Evolutionary conservation across 2,888 invertebrate genomes (phyloP).

Genomic region (Hypena proboscidalis): DNA sequence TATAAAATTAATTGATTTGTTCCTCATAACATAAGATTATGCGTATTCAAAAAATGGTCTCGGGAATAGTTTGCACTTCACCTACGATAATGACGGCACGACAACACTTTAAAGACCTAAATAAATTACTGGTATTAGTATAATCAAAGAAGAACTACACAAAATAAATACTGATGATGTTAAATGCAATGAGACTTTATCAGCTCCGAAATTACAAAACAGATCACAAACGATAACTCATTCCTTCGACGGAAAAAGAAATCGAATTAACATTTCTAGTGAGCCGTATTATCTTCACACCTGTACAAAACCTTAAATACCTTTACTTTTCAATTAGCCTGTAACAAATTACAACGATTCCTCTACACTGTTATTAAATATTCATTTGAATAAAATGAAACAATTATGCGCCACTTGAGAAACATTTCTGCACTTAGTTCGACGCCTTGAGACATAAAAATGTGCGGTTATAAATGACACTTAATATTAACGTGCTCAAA

Average conservation of each 20-base stretch:
- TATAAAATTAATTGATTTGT: too few relatives aligned
- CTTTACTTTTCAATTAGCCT: conserved; percentile 36
- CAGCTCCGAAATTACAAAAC: not conserved
- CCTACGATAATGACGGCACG: too few relatives aligned
- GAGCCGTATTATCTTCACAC: conserved; percentile 24
- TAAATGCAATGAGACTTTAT: not conserved
- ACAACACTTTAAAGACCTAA: too few relatives aligned
- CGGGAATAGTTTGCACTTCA: too few relatives aligned
- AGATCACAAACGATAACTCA: conserved; percentile 2
- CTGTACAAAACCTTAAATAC: conserved; percentile 27
- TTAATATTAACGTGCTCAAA: conserved; percentile 11
- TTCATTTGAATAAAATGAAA: conserved; percentile 39
- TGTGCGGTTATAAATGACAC: conserved; percentile 6
- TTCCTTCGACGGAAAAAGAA: conserved; percentile 7
- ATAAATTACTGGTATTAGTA: too few relatives aligned
- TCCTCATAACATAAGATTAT: too few relatives aligned
- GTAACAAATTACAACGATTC: conserved; percentile 34
- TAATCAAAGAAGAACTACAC: too few relatives aligned
- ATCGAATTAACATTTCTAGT: conserved; percentile 14
- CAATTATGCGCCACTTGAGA: conserved; percentile 36
- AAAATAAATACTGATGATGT: not conserved
- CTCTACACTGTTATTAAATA: conserved; percentile 41
- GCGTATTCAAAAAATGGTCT: too few relatives aligned
- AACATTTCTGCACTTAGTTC: conserved; percentile 9
- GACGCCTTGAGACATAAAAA: conserved; percentile 25